phyloP scores from a whole-genome alignment of 2,113 vertebrate genomes.

The Ceyx cyanopectus region DNA sequence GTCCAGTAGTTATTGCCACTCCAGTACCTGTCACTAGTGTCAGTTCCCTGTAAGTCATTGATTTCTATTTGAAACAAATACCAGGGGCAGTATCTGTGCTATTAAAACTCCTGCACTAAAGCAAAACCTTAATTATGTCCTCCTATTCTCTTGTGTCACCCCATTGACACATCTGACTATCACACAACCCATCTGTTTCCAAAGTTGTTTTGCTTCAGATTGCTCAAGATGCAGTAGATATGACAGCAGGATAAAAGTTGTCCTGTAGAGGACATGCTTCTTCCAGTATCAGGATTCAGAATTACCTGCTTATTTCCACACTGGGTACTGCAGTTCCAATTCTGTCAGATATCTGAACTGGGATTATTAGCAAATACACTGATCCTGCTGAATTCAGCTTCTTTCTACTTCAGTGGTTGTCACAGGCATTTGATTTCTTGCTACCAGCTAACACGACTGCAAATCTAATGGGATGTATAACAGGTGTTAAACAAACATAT shows the following conservation, averaged over 20 bases:
- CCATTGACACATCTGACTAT: slow-evolving; percentile 5
- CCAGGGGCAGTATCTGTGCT: background rate
- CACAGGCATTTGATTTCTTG: background rate
- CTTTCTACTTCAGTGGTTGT: background rate
- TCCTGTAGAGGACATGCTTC: background rate
- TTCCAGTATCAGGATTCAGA: background rate
- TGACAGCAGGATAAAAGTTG: background rate
- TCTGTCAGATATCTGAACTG: background rate
- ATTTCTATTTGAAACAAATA: slow-evolving; percentile 37
- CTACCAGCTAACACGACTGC: background rate
- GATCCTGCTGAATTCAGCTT: background rate
- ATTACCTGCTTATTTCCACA: background rate
- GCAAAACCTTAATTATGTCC: slow-evolving; percentile 30
- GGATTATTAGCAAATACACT: background rate
- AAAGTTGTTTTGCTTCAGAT: background rate
- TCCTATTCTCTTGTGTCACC: background rate
- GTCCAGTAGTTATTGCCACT: background rate
- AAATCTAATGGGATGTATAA: background rate
- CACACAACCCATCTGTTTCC: background rate
- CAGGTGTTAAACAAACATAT: background rate
- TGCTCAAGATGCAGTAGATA: background rate
- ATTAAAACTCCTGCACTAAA: slow-evolving; percentile 9
- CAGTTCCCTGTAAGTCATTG: background rate
- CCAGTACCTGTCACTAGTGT: background rate
- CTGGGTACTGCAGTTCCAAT: background rate